Conservation (phyloP, 2,888 invertebrate genomes). For the Latrodectus hesperus region DNA sequence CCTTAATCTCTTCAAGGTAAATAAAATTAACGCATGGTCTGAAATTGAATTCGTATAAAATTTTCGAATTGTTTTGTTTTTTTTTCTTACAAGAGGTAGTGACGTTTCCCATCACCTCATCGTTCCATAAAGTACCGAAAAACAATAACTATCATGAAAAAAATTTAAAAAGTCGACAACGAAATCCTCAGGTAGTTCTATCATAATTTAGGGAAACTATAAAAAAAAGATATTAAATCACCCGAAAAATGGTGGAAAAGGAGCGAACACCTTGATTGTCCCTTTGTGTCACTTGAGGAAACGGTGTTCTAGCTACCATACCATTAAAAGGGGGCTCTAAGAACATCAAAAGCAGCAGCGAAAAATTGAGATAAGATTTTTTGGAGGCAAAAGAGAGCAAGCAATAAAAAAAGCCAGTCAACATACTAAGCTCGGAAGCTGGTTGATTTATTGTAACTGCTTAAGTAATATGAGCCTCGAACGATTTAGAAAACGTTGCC, state of each 20-base stretch:
- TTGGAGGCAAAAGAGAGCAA: neutral
- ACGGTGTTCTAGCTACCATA: constrained; percentile 44
- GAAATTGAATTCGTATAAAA: too few species aligned
- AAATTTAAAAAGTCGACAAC: neutral
- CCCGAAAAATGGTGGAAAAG: constrained; percentile 10
- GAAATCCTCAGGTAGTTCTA: constrained; percentile 25
- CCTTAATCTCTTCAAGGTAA: too few species aligned
- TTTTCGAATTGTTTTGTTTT: too few species aligned
- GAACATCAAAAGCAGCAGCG: neutral
- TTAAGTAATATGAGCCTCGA: constrained; percentile 65
- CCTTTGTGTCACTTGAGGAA: constrained; percentile 19
- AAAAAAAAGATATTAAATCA: neutral
- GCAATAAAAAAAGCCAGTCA: constrained; percentile 51
- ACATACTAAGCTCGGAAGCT: constrained; percentile 49
- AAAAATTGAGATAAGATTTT: too few species aligned
- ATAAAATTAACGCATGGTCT: too few species aligned
- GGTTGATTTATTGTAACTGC: constrained; percentile 69
- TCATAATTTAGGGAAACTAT: constrained; percentile 5
- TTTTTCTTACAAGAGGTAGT: too few species aligned
- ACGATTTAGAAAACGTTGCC: constrained; percentile 66
- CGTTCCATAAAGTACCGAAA: too few species aligned
- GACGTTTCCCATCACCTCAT: too few species aligned
- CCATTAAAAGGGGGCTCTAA: constrained; percentile 21
- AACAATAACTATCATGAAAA: too few species aligned
- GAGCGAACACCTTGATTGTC: constrained; percentile 54